Base-by-base conservation (phyloP, 1,140 invertebrate genomes). In the Rhynchophorus ferrugineus region DNA sequence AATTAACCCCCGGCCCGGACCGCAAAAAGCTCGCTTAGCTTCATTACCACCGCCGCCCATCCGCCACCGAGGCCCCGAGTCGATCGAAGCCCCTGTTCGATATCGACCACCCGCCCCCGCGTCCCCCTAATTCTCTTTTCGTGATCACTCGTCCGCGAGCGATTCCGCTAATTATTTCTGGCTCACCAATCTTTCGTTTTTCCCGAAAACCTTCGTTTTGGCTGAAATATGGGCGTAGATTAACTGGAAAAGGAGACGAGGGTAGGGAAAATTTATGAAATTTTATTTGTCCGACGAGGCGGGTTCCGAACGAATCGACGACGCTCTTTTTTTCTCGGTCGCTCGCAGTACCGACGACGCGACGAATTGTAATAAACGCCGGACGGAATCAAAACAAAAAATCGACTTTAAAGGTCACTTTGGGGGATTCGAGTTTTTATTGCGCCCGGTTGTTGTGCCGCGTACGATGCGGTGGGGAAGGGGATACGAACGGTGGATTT, bases 81-180 rank as follows among this genome's bases (percentile, higher is more conserved):
- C n/a, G n/a, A 11, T 29, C 24, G 24, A 6, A 5, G 5, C 24
- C 24, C 5, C 24, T 29, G 5, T 29, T 5, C 11, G 24, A 11
- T 29, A 6, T 6, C 24, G 5, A 5, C 24, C 24, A 29, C 5
- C 11, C 11, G 5, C 24, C 24, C 24, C 24, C 24, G 24, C 11
- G 11, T 11, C 24, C 24, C 24, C 24, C 24, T 6, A 29, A 29
- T 6, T 29, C 24, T 39, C 46, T 48, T 48, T 48, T 39, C 46
- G 46, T 48, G 46, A 48, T 39, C 46, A 34, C 18, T 48, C 33
- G 36, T 18, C 46, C 46, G 36, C 35, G 46, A 48, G 39, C 35
- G 46, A 48, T 48, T 39, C 35, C 19, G 20, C 46, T 48, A 48
- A 48, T 48, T 48, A 48, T 33, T 48, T 48, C 38, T 41, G 17